Evolutionary conservation across 30 jellyfish, hydroid and myxozoan species (phyloP).

Genomic region (Turritopsis dohrnii): DNA sequence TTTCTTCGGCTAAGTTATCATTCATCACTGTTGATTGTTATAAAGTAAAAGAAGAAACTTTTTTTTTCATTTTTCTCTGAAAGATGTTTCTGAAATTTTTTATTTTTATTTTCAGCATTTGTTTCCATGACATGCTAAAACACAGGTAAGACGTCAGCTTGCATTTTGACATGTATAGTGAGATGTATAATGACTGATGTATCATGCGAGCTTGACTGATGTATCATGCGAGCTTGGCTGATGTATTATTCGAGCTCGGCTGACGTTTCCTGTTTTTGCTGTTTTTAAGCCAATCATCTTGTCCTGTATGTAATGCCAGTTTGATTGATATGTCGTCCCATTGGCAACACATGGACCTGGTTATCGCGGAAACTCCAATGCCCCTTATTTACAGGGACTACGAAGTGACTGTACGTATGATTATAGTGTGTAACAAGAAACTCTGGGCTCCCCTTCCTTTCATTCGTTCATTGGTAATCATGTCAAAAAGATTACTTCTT

Average conservation of each 20-base stretch:
- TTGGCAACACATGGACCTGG: constrained; percentile 65
- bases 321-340: constrained; percentile 45
- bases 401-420: constrained; percentile 35
- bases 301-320: constrained; percentile 74
- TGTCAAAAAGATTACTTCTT: not conserved
- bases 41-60: not conserved
- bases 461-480: not conserved
- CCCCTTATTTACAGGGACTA: constrained; percentile 35
- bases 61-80: not conserved
- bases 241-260: no score
- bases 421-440: not conserved
- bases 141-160: constrained; percentile 35
- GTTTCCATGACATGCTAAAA: constrained; percentile 43
- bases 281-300: constrained; percentile 45
- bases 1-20: no score
- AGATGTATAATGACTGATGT: no score
- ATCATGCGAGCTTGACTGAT: no score
- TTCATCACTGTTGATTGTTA: not conserved
- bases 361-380: constrained; percentile 41
- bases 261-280: not conserved
- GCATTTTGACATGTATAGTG: not conserved
- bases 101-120: constrained; percentile 33
- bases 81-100: not conserved
- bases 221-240: no score
- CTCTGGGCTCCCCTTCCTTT: not conserved